These are phyloP conservation scores for Harpegnathos saltator DNA, from an alignment of 1,140 invertebrate genomes.

Conservation along the genomic window DNA sequence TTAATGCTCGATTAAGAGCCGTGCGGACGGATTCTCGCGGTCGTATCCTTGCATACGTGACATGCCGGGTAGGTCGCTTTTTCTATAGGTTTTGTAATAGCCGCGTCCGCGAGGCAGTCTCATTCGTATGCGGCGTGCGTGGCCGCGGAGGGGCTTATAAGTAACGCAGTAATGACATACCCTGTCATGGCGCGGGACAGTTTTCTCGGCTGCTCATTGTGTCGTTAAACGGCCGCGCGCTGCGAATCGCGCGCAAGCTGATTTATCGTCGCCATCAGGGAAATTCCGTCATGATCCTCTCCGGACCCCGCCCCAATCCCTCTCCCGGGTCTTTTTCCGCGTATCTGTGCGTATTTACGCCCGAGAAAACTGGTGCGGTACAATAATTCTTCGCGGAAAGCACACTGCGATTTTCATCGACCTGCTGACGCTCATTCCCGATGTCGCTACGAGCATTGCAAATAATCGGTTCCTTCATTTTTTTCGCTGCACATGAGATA, in stretches of 20 bases:
- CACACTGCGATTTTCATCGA: conserved; percentile 13
- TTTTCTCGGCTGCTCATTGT: conserved; percentile 78
- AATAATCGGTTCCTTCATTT: background rate
- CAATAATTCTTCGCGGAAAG: conserved; percentile 52
- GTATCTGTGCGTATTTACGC: conserved; percentile 64
- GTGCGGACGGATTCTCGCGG: conserved; percentile 30
- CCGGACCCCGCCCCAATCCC: too few relatives aligned
- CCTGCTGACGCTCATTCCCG: too few relatives aligned
- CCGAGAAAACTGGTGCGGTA: conserved; percentile 25
- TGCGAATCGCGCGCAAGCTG: conserved; percentile 67
- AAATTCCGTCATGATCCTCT: conserved; percentile 73
- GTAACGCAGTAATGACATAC: conserved; percentile 83
- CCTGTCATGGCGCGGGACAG: conserved; percentile 80
- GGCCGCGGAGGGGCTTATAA: conserved; percentile 79
- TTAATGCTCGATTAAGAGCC: conserved; percentile 81
- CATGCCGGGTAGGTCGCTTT: conserved; percentile 77
- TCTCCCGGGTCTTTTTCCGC: conserved; percentile 65
- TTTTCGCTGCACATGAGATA: too few relatives aligned
- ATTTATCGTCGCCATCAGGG: conserved; percentile 79
- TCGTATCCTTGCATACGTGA: conserved; percentile 74
- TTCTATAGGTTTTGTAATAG: conserved; percentile 79
- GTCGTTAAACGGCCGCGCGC: conserved; percentile 70
- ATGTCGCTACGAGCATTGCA: background rate
- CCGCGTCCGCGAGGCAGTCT: conserved; percentile 38
- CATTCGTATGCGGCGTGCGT: conserved; percentile 80